These are phyloP conservation scores for Centropristis striata DNA, from an alignment of 2,113 vertebrate genomes.

Conservation along the genomic window DNA sequence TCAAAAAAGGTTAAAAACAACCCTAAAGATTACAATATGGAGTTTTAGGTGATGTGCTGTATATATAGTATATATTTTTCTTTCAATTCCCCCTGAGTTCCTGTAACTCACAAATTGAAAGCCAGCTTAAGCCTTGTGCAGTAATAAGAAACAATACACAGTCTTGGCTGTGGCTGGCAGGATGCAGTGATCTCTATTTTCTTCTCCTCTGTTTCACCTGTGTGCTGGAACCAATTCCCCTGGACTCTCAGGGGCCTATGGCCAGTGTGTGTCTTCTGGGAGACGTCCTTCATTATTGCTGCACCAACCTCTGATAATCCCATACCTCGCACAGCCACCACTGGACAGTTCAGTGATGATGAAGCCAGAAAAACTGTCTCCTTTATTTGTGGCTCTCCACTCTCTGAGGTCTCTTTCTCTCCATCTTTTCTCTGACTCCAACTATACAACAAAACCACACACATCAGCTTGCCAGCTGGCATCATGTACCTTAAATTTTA, in stretches of 20 bases:
- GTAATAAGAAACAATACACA: constrained; percentile 16
- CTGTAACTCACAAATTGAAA: constrained; percentile 17
- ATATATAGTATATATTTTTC: not conserved
- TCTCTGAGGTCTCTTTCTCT: constrained; percentile 21
- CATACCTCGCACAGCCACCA: constrained; percentile 38
- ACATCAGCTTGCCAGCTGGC: not conserved
- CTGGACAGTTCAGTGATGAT: constrained; percentile 48
- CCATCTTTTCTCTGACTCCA: constrained; percentile 15
- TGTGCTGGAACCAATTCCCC: constrained; percentile 42
- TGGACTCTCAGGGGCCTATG: constrained; percentile 29
- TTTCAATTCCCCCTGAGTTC: not conserved
- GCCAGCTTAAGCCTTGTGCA: not conserved
- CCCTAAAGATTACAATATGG: not conserved
- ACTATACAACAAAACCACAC: constrained; percentile 12
- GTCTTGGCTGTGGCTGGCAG: not conserved
- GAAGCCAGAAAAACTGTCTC: constrained; percentile 41
- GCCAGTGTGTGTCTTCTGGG: constrained; percentile 57
- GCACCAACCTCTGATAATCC: constrained; percentile 63
- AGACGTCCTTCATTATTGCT: constrained; percentile 61
- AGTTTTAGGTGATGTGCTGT: not conserved
- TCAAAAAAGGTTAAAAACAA: not conserved
- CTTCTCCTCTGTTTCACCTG: constrained; percentile 29
- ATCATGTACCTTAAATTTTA: not conserved
- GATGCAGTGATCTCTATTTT: constrained; percentile 27
- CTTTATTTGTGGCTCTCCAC: constrained; percentile 39